A percentile compares a stretch with the other conserved stretches of the same genome.
Evolutionary conservation across 2,797 vertebrate species (phyloP).

Genomic region (Phoxinus dragarum): DNA sequence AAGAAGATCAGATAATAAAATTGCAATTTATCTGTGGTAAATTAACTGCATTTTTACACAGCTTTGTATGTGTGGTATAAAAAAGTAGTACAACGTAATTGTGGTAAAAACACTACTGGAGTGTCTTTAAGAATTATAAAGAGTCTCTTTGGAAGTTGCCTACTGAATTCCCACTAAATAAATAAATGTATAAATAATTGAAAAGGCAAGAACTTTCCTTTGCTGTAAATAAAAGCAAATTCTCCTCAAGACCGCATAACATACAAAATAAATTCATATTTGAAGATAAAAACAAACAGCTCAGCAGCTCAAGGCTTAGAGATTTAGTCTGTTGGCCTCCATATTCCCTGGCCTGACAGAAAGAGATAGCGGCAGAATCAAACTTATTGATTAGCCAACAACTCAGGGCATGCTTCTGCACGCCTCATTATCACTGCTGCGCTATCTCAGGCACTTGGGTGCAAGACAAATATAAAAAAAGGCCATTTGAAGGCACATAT

Average conservation of each 20-base stretch:
- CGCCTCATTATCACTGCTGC: slow-evolving; percentile 51
- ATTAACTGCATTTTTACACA: slow-evolving; percentile 17
- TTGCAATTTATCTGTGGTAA: background rate
- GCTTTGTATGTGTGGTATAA: background rate
- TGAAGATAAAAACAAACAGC: slow-evolving; percentile 71
- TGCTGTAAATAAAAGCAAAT: slow-evolving; percentile 44
- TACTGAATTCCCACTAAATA: slow-evolving; percentile 20
- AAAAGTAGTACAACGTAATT: background rate
- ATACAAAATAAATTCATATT: slow-evolving; percentile 76
- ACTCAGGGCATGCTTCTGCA: slow-evolving; percentile 45
- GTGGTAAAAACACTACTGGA: background rate
- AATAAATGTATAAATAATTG: slow-evolving; percentile 17
- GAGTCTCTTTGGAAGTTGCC: slow-evolving; percentile 3
- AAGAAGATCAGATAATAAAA: slow-evolving; percentile 55
- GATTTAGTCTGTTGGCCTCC: slow-evolving; percentile 31
- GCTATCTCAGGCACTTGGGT: slow-evolving; percentile 39
- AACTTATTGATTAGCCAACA: slow-evolving; percentile 49
- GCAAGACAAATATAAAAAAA: slow-evolving; percentile 46
- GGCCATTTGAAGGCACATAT: slow-evolving; percentile 18
- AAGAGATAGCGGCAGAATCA: slow-evolving; percentile 40
- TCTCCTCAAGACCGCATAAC: slow-evolving; percentile 30
- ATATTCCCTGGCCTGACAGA: slow-evolving; percentile 39
- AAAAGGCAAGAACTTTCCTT: background rate
- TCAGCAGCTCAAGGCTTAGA: slow-evolving; percentile 64
- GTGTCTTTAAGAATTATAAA: background rate